These are phyloP conservation scores for Myiagra hebetior DNA, from an alignment of 2,113 vertebrate species.

Conservation along the genomic window DNA sequence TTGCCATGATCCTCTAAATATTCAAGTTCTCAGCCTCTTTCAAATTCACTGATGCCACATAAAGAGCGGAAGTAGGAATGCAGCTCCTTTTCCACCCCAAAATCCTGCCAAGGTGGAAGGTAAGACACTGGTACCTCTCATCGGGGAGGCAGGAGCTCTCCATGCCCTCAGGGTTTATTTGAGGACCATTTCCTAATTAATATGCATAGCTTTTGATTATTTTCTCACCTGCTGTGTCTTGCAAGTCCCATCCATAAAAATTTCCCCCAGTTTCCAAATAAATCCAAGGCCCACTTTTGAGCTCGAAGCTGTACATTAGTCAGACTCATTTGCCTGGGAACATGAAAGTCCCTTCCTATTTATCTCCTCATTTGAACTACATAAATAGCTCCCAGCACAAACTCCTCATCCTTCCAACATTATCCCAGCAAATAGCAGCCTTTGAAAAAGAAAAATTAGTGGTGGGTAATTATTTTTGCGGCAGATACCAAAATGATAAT, in stretches of 20 bases:
- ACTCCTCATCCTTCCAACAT: slow-evolving; percentile 16
- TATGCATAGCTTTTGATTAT: background rate
- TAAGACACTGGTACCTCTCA: background rate
- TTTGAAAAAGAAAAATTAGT: slow-evolving; percentile 57
- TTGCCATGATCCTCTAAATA: background rate
- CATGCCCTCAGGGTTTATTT: background rate
- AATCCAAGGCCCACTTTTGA: background rate
- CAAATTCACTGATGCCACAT: no score
- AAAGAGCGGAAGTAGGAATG: background rate
- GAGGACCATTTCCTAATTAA: background rate
- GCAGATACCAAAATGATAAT: slow-evolving; percentile 60
- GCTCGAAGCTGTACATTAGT: background rate
- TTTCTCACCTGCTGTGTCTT: background rate
- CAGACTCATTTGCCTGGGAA: slow-evolving; percentile 38
- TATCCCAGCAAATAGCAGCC: slow-evolving; percentile 22
- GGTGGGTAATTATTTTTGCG: slow-evolving; percentile 48
- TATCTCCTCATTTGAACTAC: slow-evolving; percentile 43
- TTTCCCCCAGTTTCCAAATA: background rate
- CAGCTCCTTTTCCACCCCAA: background rate
- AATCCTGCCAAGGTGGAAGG: background rate
- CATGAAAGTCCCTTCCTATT: slow-evolving; percentile 53
- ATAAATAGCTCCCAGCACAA: slow-evolving; percentile 48
- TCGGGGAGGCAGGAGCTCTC: accelerated
- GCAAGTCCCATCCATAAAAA: background rate
- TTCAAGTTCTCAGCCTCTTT: background rate